Evolutionary conservation across 2,113 vertebrate species (phyloP).

Genomic region (human (Homo sapiens)): GRCh38 chr1:17269001-17269500

Average conservation of each 20-base stretch:
- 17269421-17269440: neutral
- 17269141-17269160: too few species aligned
- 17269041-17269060: too few species aligned
- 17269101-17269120: too few species aligned
- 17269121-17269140: too few species aligned
- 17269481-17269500: neutral
- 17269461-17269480: neutral
- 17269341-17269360: neutral
- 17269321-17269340: neutral
- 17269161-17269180: too few species aligned
- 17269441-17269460: neutral
- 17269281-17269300: accelerated
- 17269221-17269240: too few species aligned
- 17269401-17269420: accelerated
- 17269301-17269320: neutral
- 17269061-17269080: too few species aligned
- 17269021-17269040: too few species aligned
- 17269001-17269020: too few species aligned
- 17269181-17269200: neutral
- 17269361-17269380: accelerated
- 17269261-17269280: neutral
- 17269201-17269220: accelerated
- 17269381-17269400: neutral
- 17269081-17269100: too few species aligned
- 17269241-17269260: accelerated